These are phyloP conservation scores for Oscheius onirici DNA, from an alignment of 2,888 invertebrate species.

Conservation along the genomic window DNA sequence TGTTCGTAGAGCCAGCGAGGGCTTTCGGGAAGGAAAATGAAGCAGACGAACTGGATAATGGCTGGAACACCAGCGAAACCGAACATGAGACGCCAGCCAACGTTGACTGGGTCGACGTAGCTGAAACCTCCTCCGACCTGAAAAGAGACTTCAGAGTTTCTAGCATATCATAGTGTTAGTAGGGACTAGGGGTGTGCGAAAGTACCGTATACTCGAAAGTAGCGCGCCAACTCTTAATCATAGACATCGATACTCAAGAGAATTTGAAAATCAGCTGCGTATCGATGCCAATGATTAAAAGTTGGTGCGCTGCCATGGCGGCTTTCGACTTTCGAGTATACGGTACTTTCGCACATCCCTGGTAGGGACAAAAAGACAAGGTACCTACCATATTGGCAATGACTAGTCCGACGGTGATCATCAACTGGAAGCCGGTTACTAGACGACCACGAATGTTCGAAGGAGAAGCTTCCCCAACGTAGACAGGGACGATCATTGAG, in stretches of 20 bases:
- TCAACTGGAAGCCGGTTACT: slow-evolving; percentile 75
- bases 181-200: too few species aligned
- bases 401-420: slow-evolving; percentile 76
- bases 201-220: too few species aligned
- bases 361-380: slow-evolving; percentile 69
- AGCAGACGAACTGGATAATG: slow-evolving; percentile 75
- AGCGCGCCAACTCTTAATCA: too few species aligned
- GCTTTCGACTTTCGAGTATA: too few species aligned
- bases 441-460: slow-evolving; percentile 74
- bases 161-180: too few species aligned
- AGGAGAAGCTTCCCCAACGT: slow-evolving; percentile 76
- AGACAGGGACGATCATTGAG: slow-evolving; percentile 75
- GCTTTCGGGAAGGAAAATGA: slow-evolving; percentile 76
- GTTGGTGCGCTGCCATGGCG: too few species aligned
- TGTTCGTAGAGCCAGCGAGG: slow-evolving; percentile 72
- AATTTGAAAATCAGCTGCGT: too few species aligned
- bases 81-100: slow-evolving; percentile 75
- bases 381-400: slow-evolving; percentile 71
- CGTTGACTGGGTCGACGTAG: slow-evolving; percentile 67
- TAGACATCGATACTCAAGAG: too few species aligned
- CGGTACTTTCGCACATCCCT: too few species aligned
- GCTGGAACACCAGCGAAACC: slow-evolving; percentile 74
- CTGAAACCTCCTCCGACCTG: slow-evolving; percentile 74
- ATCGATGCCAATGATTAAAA: too few species aligned
- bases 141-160: neutral